Evolutionary conservation across 2,888 invertebrate genomes (phyloP), one percentile per base, ranked within the genome.

Genomic region (Neria commutata): DNA sequence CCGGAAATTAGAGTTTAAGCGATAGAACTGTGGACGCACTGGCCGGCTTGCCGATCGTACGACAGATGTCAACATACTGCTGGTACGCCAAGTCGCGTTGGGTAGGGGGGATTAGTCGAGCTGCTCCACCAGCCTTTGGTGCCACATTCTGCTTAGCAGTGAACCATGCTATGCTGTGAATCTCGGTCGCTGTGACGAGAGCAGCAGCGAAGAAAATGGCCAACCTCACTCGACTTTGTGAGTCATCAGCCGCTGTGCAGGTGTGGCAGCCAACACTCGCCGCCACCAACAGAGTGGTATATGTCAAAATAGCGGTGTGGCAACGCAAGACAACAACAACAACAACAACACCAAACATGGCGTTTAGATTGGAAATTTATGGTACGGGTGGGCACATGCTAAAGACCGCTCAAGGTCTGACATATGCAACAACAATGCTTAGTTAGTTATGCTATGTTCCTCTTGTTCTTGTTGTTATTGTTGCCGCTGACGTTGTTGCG

Each of bases 1-100:
- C 76, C 77, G 74, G 74, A 75, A 75, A 71, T 73, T 60, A 54
- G 53, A 59, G 55, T 53, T 60, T 25, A 52, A 54, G 58, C 52
- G 65, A 56, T 53, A 51, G 57, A 61, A 59, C 23, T 40, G 6
- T 25, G 26, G 14, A 40, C 10, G 3, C 25, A 25, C 26, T 48
- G 48, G n/a, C n/a, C n/a, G n/a, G n/a, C n/a, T n/a, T n/a, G n/a
- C n/a, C n/a, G n/a, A n/a, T n/a, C n/a, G n/a, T n/a, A n/a, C n/a
- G n/a, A n/a, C n/a, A n/a, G n/a, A n/a, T n/a, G n/a, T n/a, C n/a
- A n/a, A n/a, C n/a, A n/a, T n/a, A n/a, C n/a, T n/a, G n/a, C n/a
- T n/a, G n/a, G n/a, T n/a, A n/a, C n/a, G n/a, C n/a, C n/a, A n/a
- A n/a, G n/a, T n/a, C n/a, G n/a, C n/a, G n/a, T n/a, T n/a, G n/a